Conservation (phyloP, 2,797 vertebrate genomes). For the Tenualosa ilisha region DNA sequence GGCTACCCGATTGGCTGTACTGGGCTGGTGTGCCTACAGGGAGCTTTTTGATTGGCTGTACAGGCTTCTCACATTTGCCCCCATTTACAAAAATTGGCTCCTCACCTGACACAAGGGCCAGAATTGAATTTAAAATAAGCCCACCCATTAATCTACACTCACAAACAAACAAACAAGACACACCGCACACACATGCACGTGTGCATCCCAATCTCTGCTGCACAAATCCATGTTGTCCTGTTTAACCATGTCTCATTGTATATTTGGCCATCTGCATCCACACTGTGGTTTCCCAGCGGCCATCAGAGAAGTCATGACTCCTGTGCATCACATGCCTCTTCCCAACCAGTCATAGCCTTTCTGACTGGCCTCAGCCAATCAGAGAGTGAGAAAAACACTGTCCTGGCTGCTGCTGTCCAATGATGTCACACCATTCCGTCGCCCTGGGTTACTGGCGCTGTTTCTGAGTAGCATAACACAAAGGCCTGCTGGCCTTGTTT, state of each 20-base stretch:
- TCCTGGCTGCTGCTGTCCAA: slow-evolving; percentile 27
- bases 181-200: background rate
- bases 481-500: background rate
- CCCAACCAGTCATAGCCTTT: background rate
- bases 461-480: slow-evolving; percentile 51
- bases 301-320: background rate
- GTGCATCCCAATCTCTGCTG: background rate
- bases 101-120: too few relatives aligned
- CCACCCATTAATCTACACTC: too few relatives aligned
- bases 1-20: too few relatives aligned
- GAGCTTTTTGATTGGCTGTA: background rate
- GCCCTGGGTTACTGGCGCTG: slow-evolving; percentile 43
- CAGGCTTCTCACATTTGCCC: background rate
- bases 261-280: background rate
- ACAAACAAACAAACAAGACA: too few relatives aligned
- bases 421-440: slow-evolving; percentile 44
- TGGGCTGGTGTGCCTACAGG: background rate
- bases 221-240: background rate
- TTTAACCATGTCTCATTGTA: background rate
- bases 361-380: background rate
- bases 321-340: too few relatives aligned
- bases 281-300: background rate
- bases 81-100: too few relatives aligned
- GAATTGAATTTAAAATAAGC: too few relatives aligned
- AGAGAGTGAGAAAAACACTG: background rate